Conservation (phyloP, 2,888 invertebrate genomes). For the Pyrochroa serraticornis region DNA sequence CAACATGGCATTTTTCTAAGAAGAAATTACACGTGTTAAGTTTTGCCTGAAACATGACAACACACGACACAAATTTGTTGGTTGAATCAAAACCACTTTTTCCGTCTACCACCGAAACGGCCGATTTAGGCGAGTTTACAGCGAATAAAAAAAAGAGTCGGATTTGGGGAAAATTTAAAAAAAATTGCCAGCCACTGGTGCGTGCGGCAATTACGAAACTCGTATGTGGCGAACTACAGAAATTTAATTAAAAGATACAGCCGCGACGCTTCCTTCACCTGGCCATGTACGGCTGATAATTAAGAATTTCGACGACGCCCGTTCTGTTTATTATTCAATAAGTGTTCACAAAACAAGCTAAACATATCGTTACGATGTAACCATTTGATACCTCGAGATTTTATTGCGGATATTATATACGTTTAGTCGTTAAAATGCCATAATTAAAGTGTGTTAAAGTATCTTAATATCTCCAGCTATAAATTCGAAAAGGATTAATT, state of each 20-base stretch:
- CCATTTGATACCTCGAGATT: constrained; percentile 32
- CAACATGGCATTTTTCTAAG: constrained; percentile 16
- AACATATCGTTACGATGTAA: constrained; percentile 32
- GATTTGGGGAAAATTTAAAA: too few species aligned
- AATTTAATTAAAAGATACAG: constrained; percentile 39
- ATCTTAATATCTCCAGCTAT: constrained; percentile 21
- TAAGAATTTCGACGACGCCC: constrained; percentile 31
- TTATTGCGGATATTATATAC: constrained; percentile 34
- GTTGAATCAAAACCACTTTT: not conserved
- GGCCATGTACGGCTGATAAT: constrained; percentile 20
- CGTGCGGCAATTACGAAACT: constrained; percentile 1
- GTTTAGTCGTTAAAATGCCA: constrained; percentile 31
- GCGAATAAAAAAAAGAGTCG: too few species aligned
- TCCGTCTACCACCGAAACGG: not conserved
- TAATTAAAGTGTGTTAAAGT: constrained; percentile 29
- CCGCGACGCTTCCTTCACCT: constrained; percentile 34
- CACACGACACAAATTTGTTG: constrained; percentile 17
- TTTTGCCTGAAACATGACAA: constrained; percentile 22
- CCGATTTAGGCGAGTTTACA: too few species aligned
- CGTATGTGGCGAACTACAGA: constrained; percentile 34
- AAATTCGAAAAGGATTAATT: constrained; percentile 20
- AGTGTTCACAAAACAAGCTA: constrained; percentile 29
- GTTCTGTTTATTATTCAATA: constrained; percentile 33
- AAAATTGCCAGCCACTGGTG: too few species aligned
- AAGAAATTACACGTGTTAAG: constrained; percentile 32